Evolutionary conservation across 2,113 vertebrate species (phyloP).

Genomic region (Pterocles orientalis): DNA sequence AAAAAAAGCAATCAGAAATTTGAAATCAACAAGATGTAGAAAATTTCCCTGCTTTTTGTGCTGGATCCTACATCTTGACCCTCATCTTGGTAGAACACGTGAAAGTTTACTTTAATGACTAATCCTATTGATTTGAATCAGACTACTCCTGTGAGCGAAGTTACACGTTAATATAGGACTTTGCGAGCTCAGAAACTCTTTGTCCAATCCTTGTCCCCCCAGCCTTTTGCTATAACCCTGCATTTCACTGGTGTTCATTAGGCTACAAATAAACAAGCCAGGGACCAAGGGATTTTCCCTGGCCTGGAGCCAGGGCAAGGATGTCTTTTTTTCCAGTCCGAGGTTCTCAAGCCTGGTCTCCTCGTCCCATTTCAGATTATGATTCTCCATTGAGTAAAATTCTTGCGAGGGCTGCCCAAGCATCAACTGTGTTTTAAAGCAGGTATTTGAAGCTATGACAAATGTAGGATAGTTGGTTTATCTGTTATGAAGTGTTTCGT

Average conservation of each 20-base stretch:
- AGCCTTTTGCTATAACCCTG: not conserved
- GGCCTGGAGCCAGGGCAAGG: not conserved
- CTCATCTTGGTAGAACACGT: not conserved
- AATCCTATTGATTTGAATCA: not conserved
- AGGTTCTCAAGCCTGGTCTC: not conserved
- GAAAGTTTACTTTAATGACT: not conserved
- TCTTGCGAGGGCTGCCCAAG: not conserved
- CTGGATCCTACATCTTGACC: not conserved
- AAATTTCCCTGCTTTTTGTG: not conserved
- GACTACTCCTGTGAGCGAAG: not conserved
- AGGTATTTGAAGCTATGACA: not conserved
- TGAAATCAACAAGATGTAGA: not conserved
- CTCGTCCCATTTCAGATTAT: not conserved
- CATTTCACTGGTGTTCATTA: not conserved
- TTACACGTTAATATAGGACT: not conserved
- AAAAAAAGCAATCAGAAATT: not conserved
- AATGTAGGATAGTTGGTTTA: not conserved
- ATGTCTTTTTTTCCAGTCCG: not conserved
- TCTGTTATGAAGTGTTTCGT: not conserved
- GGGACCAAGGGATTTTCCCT: not conserved
- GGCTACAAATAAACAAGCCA: constrained; percentile 20
- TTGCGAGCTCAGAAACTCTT: not conserved
- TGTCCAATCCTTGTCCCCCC: not conserved
- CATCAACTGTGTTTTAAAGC: not conserved
- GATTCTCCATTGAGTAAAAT: not conserved